phyloP scores from a whole-genome alignment of 2,888 invertebrate genomes.

The Phanerotoma sp. region DNA sequence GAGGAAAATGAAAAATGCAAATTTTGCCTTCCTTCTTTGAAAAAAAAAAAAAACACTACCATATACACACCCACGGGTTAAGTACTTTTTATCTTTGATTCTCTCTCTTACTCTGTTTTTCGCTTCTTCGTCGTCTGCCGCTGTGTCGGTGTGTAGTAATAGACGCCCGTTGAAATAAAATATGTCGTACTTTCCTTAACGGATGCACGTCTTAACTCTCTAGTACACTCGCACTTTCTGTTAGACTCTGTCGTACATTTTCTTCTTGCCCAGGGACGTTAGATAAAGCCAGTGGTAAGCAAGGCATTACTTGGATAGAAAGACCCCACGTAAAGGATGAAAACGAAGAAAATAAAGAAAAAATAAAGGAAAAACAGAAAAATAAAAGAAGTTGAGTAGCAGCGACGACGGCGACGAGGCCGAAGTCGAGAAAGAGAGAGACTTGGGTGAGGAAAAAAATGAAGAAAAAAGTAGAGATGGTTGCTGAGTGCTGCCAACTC shows the following conservation, averaged over 20 bases:
- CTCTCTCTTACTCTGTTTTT: not conserved
- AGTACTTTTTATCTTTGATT: not conserved
- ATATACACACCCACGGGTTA: not conserved
- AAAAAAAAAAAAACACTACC: too few relatives aligned
- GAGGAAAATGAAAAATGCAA: too few relatives aligned
- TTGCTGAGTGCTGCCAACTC: constrained; percentile 21
- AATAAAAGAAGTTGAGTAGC: not conserved
- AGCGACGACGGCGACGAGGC: not conserved
- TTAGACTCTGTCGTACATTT: constrained; percentile 15
- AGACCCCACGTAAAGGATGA: not conserved
- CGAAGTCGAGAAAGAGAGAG: constrained; percentile 8
- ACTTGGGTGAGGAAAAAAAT: not conserved
- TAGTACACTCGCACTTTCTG: not conserved
- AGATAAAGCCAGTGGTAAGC: constrained; percentile 22
- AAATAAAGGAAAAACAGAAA: not conserved
- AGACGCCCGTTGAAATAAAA: constrained; percentile 11
- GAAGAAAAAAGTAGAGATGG: constrained; percentile 6
- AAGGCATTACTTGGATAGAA: constrained; percentile 4
- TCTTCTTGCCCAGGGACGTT: constrained; percentile 14
- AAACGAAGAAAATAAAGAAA: not conserved
- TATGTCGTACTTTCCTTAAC: constrained; percentile 17
- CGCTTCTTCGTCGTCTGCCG: not conserved
- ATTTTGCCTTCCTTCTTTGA: too few relatives aligned
- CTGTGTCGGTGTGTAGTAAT: constrained; percentile 4
- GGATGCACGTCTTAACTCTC: constrained; percentile 14